Conservation (phyloP, 2,797 vertebrate species). For the Lemur catta region DNA sequence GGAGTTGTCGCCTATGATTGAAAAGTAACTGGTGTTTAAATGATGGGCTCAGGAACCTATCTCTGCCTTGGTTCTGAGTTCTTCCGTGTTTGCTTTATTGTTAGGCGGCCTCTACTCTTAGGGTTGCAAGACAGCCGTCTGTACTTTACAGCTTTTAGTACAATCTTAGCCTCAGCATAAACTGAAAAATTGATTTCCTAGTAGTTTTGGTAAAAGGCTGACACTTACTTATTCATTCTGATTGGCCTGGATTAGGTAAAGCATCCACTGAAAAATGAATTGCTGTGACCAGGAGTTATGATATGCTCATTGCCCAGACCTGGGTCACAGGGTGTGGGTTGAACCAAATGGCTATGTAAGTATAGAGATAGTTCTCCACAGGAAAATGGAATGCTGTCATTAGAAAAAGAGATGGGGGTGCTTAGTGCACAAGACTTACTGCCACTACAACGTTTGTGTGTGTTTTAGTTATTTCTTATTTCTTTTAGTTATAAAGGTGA, state of each 20-base stretch:
- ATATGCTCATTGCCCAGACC: background rate
- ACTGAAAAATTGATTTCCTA: constrained; percentile 4
- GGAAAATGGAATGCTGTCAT: background rate
- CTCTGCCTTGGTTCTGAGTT: background rate
- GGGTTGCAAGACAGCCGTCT: background rate
- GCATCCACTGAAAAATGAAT: background rate
- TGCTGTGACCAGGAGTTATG: background rate
- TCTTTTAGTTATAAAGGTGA: background rate
- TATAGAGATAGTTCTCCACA: background rate
- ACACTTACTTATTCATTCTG: background rate
- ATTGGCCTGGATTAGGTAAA: background rate
- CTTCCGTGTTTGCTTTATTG: background rate
- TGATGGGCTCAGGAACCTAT: background rate
- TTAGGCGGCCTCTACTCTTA: background rate
- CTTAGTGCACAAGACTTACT: background rate
- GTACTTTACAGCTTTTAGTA: background rate
- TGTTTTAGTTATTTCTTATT: background rate
- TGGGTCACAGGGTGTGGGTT: background rate
- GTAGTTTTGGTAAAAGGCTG: constrained; percentile 12
- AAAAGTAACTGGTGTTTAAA: background rate
- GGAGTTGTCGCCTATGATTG: background rate
- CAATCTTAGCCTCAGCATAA: background rate
- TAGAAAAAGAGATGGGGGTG: background rate
- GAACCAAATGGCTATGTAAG: background rate
- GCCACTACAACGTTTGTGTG: background rate